Evolutionary conservation across 2,888 invertebrate genomes (phyloP), one percentile per base, ranked within the genome.

Genomic region (Steromphala cineraria): DNA sequence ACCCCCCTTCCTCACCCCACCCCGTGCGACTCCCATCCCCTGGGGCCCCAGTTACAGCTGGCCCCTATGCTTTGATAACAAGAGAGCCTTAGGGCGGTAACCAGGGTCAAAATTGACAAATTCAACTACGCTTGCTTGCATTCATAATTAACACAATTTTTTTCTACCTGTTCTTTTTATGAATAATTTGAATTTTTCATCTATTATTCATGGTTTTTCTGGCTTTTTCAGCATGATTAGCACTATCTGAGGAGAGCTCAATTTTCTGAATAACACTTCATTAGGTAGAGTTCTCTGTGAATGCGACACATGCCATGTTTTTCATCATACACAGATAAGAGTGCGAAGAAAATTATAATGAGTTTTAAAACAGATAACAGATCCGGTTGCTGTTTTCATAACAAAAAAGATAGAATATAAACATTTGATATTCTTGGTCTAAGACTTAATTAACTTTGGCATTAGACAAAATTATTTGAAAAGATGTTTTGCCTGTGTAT

Each of bases 161-260:
- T 46, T 28, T 62, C 62, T 28, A 28, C 62, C 62, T 28, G 28
- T 62, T 28, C 24, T 24, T 28, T n/a, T 71, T 40, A 28, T 71
- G 71, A 71, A 71, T 40, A 71, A 71, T 31, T 71, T 71, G 10
- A 3, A 36, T 36, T 71, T 40, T n/a, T 71, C 71, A 71, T 71
- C n/a, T 19, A 13, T 40, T 71, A 40, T 71, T 71, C 40, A 71
- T 71, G 15, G 5, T 36, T 36, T 71, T 17, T 17, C 21, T 24
- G 56, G 24, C 56, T 21, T 7, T 56, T 56, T 56, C 19, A 56
- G 24, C 19, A 21, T 21, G 21, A 56, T 56, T 56, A 56, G 19
- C 56, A 13, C 56, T 56, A 56, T 56, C 56, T 21, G 21, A 56
- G 1, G 24, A 21, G 19, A 24, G 24, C 56, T 19, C 56, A 56